Base-by-base conservation (phyloP, 2,113 vertebrate genomes). In the Leptocoma aspasia region DNA sequence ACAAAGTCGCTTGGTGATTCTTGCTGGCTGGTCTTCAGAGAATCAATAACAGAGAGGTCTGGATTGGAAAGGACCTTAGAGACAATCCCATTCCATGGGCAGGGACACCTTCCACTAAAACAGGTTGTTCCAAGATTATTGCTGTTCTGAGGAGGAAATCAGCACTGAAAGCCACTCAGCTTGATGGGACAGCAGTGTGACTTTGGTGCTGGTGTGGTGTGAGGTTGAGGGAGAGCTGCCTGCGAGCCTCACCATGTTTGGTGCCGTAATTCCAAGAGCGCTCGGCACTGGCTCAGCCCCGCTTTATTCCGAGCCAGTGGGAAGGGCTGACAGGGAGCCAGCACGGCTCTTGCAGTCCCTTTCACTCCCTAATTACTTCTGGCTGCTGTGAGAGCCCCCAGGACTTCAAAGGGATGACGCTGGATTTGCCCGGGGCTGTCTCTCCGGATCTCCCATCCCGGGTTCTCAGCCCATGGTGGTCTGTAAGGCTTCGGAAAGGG, bases 381-480 rank as follows among this genome's bases (percentile, higher is more conserved):
- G 94, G 95, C 95, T 95, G 95, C 92, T 1, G 2, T 94, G 80
- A 92, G 75, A 95, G 80, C 92, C 86, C 86, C 19, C 4, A 82
- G 89, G 77, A 82, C 41, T 92, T 95, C 94, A 95, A 96, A 94
- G 86, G 66, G 87, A 89, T 13, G 91, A 61, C 1, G 53, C 73
- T 87, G 93, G 86, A 33, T 95, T 91, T 83, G 57, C 35, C 4
- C 11, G 1, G 77, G 59, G 61, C 92, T 75, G 71, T 65, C 66
- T 92, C 79, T 45, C 49, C 19, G 2, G 31, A 35, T 92, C 92
- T 81, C 68, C 82, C 39, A 28, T 57, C 45, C 45, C 16, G 4
- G 8, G 12, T 93, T 95, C 94, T 57, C 95, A 97, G 68, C 92
- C 66, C 82, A 0, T n/a, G 92, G 95, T 95, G 96, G 92, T 96